These are phyloP conservation scores for Aricia agestis DNA, from an alignment of 1,140 invertebrate species.

Conservation along the genomic window DNA sequence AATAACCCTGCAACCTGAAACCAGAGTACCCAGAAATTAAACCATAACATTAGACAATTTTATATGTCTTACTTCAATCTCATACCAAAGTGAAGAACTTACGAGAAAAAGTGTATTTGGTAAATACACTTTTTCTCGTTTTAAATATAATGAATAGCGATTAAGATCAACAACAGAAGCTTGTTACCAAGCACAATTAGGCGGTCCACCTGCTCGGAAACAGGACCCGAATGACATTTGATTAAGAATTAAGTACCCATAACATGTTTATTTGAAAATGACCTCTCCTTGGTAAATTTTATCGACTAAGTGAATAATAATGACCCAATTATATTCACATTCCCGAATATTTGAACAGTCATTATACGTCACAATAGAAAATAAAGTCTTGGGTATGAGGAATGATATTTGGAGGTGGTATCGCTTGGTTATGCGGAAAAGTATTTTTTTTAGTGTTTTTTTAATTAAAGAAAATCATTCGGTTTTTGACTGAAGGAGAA, in stretches of 20 bases:
- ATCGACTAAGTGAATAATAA: constrained; percentile 41
- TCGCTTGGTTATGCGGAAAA: too few relatives aligned
- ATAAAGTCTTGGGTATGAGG: constrained; percentile 23
- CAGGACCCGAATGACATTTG: background rate
- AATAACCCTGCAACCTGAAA: too few relatives aligned
- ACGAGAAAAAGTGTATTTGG: too few relatives aligned
- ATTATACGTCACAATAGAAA: constrained; percentile 42
- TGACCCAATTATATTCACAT: constrained; percentile 58
- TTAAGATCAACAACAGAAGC: background rate
- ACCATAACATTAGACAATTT: too few relatives aligned
- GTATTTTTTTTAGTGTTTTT: too few relatives aligned
- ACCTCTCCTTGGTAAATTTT: constrained; percentile 29
- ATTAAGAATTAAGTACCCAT: constrained; percentile 16
- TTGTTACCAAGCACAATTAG: background rate
- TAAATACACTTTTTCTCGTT: too few relatives aligned
- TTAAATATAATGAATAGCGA: too few relatives aligned
- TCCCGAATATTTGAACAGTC: constrained; percentile 46
- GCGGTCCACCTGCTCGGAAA: background rate
- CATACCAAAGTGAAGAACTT: too few relatives aligned
- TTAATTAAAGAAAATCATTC: too few relatives aligned
- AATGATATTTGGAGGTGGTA: constrained; percentile 21
- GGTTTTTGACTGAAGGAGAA: too few relatives aligned
- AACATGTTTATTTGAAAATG: constrained; percentile 32
- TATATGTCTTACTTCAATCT: too few relatives aligned
- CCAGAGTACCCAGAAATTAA: too few relatives aligned